Evolutionary conservation across 2,113 vertebrate genomes (phyloP).

Genomic region (Circaetus gallicus): DNA sequence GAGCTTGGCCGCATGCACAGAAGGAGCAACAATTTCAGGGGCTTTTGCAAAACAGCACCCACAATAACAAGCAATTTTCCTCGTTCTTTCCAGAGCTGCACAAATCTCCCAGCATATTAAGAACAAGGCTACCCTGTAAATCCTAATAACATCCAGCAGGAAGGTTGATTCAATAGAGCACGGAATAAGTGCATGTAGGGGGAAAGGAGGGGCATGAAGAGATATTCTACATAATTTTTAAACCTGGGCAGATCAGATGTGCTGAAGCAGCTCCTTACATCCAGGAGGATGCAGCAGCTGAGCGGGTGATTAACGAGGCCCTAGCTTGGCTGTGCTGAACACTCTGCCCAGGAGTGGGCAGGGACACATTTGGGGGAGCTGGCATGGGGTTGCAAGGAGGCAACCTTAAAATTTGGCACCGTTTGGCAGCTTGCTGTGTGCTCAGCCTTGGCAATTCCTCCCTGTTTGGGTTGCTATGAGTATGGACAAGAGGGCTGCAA

Average conservation of each 20-base stretch:
- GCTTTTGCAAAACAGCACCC: background rate
- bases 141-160: background rate
- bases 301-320: background rate
- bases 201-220: background rate
- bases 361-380: accelerated
- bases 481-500: background rate
- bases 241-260: background rate
- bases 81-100: background rate
- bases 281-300: background rate
- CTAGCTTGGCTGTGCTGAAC: background rate
- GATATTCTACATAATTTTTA: background rate
- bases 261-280: background rate
- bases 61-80: background rate
- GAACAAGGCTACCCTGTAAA: background rate
- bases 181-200: background rate
- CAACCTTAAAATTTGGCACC: background rate
- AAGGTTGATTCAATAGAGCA: background rate
- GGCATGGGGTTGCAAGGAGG: background rate
- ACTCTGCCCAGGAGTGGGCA: background rate
- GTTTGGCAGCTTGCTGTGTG: background rate
- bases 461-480: background rate
- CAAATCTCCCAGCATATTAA: background rate
- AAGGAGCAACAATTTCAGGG: background rate
- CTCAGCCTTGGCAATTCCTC: background rate
- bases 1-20: background rate